A percentile compares a stretch with the other conserved stretches of the same genome.
These are phyloP conservation scores for Pitta sordida DNA, from an alignment of 2,113 vertebrate species.

Conservation along the genomic window DNA sequence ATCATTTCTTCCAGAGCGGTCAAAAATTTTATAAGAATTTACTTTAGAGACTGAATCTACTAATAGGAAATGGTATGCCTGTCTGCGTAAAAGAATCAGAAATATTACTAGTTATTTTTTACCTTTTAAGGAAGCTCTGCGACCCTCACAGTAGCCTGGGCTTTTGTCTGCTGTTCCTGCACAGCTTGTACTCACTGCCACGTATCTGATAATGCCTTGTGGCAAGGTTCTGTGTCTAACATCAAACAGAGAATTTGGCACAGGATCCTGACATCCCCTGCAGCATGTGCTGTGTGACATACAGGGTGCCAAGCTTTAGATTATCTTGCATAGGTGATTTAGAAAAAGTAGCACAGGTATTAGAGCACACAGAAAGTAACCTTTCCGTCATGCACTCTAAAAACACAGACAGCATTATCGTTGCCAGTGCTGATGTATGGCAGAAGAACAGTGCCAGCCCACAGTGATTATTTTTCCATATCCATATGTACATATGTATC, in stretches of 20 bases:
- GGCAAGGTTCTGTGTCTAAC: neutral
- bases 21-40: neutral
- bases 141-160: neutral
- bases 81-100: neutral
- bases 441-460: neutral
- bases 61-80: neutral
- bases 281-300: neutral
- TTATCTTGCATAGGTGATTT: neutral
- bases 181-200: neutral
- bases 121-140: neutral
- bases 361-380: neutral
- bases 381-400: neutral
- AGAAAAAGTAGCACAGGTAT: neutral
- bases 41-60: neutral
- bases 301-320: neutral
- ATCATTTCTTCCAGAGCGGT: neutral
- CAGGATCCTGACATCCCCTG: neutral
- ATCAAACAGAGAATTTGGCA: neutral
- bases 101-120: neutral
- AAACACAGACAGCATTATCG: neutral
- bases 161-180: neutral
- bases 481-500: neutral
- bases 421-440: neutral
- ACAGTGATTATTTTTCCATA: neutral
- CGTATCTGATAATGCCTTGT: neutral